Evolutionary conservation across 2,113 vertebrate species (phyloP).

Genomic region (Chunga burmeisteri): DNA sequence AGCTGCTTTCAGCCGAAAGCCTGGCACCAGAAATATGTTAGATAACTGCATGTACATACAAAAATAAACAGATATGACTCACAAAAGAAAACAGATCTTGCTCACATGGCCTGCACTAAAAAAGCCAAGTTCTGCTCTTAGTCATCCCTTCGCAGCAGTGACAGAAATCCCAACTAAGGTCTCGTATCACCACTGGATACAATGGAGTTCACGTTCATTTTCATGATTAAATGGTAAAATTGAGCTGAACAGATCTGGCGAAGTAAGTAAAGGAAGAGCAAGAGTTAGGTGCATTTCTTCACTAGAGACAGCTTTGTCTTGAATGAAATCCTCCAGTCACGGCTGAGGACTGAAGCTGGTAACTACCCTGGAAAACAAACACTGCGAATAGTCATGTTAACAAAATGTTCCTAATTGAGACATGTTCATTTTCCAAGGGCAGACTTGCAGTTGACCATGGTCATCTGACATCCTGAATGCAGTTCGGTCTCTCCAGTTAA

Average conservation of each 20-base stretch:
- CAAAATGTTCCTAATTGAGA: neutral
- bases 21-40: neutral
- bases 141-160: neutral
- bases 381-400: neutral
- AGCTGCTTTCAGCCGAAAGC: neutral
- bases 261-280: neutral
- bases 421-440: neutral
- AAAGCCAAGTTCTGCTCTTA: neutral
- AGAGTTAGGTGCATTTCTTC: neutral
- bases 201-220: neutral
- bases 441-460: neutral
- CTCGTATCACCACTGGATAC: neutral
- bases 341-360: neutral
- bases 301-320: neutral
- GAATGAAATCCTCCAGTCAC: neutral
- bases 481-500: neutral
- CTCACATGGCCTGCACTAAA: neutral
- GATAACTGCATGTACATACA: neutral
- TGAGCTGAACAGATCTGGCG: neutral
- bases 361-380: neutral
- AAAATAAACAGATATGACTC: neutral
- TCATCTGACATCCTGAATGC: neutral
- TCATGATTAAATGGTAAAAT: neutral
- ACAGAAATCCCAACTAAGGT: neutral
- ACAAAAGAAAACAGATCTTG: neutral